Evolutionary conservation across 2,888 invertebrate genomes (phyloP).

Genomic region (Drosophila neonasuta): DNA sequence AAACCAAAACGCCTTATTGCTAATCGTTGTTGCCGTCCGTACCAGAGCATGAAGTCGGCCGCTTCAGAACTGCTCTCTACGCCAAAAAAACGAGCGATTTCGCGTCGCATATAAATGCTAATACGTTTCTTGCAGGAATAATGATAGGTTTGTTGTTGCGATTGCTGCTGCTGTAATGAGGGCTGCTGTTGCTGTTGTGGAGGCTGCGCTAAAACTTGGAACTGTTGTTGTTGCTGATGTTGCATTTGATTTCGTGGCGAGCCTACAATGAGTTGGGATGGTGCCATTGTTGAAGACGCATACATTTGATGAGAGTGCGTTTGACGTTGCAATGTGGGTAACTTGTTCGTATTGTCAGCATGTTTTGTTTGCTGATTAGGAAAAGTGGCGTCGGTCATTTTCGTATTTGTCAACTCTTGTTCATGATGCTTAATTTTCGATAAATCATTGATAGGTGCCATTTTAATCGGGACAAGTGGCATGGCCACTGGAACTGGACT

Average conservation of each 20-base stretch:
- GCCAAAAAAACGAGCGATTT: slow-evolving; percentile 81
- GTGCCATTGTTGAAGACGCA: neutral
- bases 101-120: slow-evolving; percentile 78
- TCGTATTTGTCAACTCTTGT: slow-evolving; percentile 27
- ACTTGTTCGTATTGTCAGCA: slow-evolving; percentile 12
- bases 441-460: slow-evolving; percentile 21
- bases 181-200: slow-evolving; percentile 32
- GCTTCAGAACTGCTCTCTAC: slow-evolving; percentile 80
- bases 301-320: slow-evolving; percentile 49
- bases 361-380: slow-evolving; percentile 12
- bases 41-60: slow-evolving; percentile 79
- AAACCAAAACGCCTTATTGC: slow-evolving; percentile 80
- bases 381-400: slow-evolving; percentile 54
- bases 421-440: slow-evolving; percentile 23
- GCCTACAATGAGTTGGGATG: slow-evolving; percentile 7
- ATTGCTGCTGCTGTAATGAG: slow-evolving; percentile 30
- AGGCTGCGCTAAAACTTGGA: neutral
- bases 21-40: slow-evolving; percentile 80
- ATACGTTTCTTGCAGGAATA: slow-evolving; percentile 79
- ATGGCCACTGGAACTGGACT: slow-evolving; percentile 81
- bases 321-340: slow-evolving; percentile 30
- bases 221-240: slow-evolving; percentile 21
- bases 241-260: slow-evolving; percentile 25
- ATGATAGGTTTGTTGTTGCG: slow-evolving; percentile 45
- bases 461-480: slow-evolving; percentile 54